Conservation (phyloP, 92 coral and sea anemone species). For the Porites evermanni region DNA sequence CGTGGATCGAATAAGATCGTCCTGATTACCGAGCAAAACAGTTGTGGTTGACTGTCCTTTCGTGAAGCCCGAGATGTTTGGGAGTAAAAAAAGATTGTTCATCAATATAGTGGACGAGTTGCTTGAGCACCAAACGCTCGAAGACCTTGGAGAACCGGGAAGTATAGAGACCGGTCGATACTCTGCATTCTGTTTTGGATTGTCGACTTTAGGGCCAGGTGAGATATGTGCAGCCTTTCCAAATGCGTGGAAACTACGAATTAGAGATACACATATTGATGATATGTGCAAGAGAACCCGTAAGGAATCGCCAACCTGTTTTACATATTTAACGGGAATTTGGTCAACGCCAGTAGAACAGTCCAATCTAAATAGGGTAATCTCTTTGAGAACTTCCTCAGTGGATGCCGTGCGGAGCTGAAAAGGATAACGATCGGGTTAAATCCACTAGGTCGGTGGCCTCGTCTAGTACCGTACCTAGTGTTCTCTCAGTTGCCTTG, state of each 20-base stretch:
- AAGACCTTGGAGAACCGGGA: conserved; percentile 48
- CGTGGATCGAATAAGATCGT: too few species aligned
- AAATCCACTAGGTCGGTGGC: conserved; percentile 23
- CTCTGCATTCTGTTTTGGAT: conserved; percentile 23
- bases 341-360: conserved; percentile 27
- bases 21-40: too few species aligned
- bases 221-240: conserved; percentile 7
- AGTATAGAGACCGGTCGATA: conserved; percentile 59
- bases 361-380: conserved; percentile 37
- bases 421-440: conserved; percentile 2
- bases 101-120: too few species aligned
- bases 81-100: too few species aligned
- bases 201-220: conserved; percentile 54
- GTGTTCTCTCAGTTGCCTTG: conserved; percentile 10
- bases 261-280: neutral
- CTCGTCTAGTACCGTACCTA: conserved; percentile 20
- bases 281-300: neutral
- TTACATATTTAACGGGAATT: too few species aligned
- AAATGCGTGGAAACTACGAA: conserved; percentile 27
- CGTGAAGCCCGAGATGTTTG: too few species aligned
- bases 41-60: too few species aligned
- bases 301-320: neutral
- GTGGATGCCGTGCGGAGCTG: conserved; percentile 27
- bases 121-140: conserved; percentile 14
- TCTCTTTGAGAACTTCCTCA: conserved; percentile 32